Base-by-base conservation (phyloP, 2,888 invertebrate genomes). In the Hemithea aestivaria region DNA sequence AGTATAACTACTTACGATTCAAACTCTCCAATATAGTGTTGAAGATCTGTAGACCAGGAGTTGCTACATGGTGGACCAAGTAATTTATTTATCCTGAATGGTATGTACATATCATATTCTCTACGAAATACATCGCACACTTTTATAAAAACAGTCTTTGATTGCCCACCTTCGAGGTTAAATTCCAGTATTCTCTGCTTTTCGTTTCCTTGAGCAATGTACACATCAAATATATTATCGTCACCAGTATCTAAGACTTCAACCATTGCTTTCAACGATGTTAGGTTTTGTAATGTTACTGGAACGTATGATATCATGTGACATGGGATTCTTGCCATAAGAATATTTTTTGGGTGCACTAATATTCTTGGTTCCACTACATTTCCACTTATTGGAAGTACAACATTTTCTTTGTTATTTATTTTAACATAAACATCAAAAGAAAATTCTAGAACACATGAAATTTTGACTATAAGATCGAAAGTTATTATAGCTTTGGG, bases 91-190 rank as follows among this genome's bases (percentile, higher is more conserved):
- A 91, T 70, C 53, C 88, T 74, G 40, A 90, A 79, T 0, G 91
- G 91, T 33, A 91, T 69, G 50, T 77, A 88, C 63, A 91, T 88
- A 33, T 88, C 85, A 55, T 89, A 90, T 41, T 88, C 89, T 45
- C 83, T 68, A 31, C 81, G 66, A 57, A 70, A 82, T 48, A 63
- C 50, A 45, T 82, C 83, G 45, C 39, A 65, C 7, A 85, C 69
- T 72, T 77, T 82, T 33, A 87, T 66, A 45, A 55, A 85, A 28
- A 85, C 66, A 0, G 66, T 72, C 55, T 76, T 83, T 1, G 78
- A 57, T 47, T 79, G 77, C 10, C 79, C 78, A 23, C 67, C 70
- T 35, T 84, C 78, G 5, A 87, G 45, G 28, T 10, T 48, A 49
- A 84, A 80, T 33, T 78, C 44, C 23, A 56, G 51, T 21, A 79